Conservation (phyloP, 2,113 vertebrate species). For the Takifugu flavidus region DNA sequence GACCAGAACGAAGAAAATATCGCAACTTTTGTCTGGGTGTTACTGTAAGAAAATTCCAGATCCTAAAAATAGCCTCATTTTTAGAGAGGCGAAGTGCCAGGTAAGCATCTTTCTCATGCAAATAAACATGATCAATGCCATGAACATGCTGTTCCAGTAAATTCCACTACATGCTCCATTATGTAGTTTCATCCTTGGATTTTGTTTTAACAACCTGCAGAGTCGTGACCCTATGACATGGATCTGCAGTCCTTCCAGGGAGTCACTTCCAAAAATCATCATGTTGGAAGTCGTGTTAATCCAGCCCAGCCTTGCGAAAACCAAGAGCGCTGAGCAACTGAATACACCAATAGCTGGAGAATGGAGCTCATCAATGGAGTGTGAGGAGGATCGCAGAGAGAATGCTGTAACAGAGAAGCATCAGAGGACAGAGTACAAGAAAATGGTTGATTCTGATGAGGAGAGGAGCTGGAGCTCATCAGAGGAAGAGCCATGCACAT, state of each 20-base stretch:
- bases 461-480: constrained; percentile 42
- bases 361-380: constrained; percentile 2
- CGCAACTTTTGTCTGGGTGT: not conserved
- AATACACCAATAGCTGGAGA: not conserved
- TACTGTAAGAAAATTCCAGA: constrained; percentile 59
- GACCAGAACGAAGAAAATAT: constrained; percentile 4
- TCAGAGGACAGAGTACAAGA: constrained; percentile 55
- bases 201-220: constrained; percentile 26
- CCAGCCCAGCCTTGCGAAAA: not conserved
- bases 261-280: constrained; percentile 49
- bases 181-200: not conserved
- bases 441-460: constrained; percentile 64
- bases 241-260: constrained; percentile 17
- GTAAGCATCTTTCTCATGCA: constrained; percentile 24
- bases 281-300: constrained; percentile 57
- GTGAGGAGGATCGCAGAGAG: not conserved
- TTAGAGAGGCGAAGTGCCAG: constrained; percentile 48
- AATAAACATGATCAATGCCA: not conserved
- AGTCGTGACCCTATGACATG: constrained; percentile 30
- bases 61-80: constrained; percentile 65
- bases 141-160: not conserved
- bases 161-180: too few relatives aligned
- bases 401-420: not conserved
- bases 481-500: constrained; percentile 33
- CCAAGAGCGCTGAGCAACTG: not conserved